A percentile compares a stretch with the other conserved stretches of the same genome.
Evolutionary conservation across 2,797 vertebrate species (phyloP).

Genomic region (Enteromius paludinosus): DNA sequence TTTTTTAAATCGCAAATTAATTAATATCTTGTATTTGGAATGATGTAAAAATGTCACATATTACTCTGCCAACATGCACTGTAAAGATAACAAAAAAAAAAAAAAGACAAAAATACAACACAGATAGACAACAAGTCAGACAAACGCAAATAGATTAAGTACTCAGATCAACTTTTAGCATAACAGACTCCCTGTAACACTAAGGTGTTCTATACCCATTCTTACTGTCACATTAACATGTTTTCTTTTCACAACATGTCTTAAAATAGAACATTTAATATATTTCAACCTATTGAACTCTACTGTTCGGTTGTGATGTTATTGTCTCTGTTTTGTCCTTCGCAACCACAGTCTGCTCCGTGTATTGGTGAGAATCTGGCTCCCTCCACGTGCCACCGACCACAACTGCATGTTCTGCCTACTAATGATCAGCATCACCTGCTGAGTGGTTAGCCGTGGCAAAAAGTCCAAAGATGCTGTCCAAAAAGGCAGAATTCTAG

Average conservation of each 20-base stretch:
- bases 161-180: neutral
- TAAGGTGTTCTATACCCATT: slow-evolving; percentile 39
- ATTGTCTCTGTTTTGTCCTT: slow-evolving; percentile 64
- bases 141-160: slow-evolving; percentile 10
- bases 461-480: slow-evolving; percentile 56
- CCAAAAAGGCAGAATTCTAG: slow-evolving; percentile 51
- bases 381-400: slow-evolving; percentile 46
- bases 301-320: slow-evolving; percentile 67
- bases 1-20: neutral
- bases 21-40: neutral
- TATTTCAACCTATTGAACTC: slow-evolving; percentile 77
- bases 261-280: slow-evolving; percentile 81
- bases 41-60: neutral
- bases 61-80: neutral
- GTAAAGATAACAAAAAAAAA: neutral
- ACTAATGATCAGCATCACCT: slow-evolving; percentile 47
- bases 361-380: slow-evolving; percentile 61
- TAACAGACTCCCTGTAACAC: neutral
- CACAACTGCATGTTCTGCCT: slow-evolving; percentile 51
- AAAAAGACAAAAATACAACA: neutral
- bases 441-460: slow-evolving; percentile 30
- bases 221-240: slow-evolving; percentile 74
- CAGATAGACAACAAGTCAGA: neutral
- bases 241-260: slow-evolving; percentile 66
- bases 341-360: slow-evolving; percentile 27